phyloP scores from a whole-genome alignment of 2,888 invertebrate genomes.

The Germaria angustata region DNA sequence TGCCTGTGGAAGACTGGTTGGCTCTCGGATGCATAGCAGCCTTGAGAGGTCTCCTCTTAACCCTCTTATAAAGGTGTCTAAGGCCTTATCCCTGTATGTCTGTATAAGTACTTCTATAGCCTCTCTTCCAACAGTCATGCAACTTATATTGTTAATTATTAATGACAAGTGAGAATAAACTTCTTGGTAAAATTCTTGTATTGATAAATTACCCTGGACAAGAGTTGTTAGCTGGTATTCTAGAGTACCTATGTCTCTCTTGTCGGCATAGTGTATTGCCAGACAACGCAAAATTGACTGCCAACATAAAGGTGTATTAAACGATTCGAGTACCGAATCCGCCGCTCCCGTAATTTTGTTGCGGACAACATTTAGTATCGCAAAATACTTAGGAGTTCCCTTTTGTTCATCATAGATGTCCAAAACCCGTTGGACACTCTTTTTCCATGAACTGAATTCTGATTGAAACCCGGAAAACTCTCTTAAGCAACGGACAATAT shows the following conservation, averaged over 20 bases:
- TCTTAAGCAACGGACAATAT: background rate
- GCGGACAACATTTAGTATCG: background rate
- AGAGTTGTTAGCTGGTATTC: conserved; percentile 17
- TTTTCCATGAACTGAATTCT: background rate
- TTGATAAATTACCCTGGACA: background rate
- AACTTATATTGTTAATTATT: background rate
- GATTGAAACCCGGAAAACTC: background rate
- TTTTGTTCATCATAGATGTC: background rate
- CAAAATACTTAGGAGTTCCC: background rate
- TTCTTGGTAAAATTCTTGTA: conserved; percentile 4
- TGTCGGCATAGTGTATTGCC: background rate
- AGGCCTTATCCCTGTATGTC: conserved; percentile 25
- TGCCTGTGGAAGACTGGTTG: conserved; percentile 9
- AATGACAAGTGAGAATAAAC: background rate
- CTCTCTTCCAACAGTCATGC: too few species aligned
- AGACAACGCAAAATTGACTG: background rate
- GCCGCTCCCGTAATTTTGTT: background rate
- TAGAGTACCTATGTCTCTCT: background rate
- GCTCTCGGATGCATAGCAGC: background rate
- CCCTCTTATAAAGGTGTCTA: conserved; percentile 24
- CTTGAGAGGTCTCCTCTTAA: conserved; percentile 4
- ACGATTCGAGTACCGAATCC: background rate
- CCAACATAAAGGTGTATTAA: background rate
- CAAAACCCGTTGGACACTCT: background rate
- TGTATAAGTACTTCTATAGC: too few species aligned